These are phyloP conservation scores for Heliconius ismenius DNA, from an alignment of 2,888 invertebrate species.

Conservation along the genomic window DNA sequence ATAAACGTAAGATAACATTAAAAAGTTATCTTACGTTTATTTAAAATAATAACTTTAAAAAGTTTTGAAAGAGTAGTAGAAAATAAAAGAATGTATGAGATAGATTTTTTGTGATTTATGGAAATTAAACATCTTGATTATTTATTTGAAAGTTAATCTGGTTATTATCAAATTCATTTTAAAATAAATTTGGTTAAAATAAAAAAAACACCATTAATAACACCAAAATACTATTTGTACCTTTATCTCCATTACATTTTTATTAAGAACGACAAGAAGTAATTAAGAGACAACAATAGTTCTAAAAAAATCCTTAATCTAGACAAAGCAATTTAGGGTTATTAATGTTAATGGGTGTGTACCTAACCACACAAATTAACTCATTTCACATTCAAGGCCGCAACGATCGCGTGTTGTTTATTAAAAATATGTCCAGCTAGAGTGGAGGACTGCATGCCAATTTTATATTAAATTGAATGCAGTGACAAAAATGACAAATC, in stretches of 20 bases:
- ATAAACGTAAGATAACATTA: not conserved
- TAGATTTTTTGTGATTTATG: not conserved
- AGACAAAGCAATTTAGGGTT: constrained; percentile 32
- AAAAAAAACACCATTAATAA: not conserved
- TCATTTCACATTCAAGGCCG: constrained; percentile 57
- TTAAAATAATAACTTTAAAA: too few relatives aligned
- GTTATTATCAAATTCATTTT: not conserved
- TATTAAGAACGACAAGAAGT: constrained; percentile 11
- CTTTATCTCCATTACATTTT: constrained; percentile 7
- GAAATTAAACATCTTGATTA: not conserved
- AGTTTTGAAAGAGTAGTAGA: not conserved
- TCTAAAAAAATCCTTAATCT: constrained; percentile 22
- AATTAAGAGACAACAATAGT: constrained; percentile 18
- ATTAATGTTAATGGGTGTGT: constrained; percentile 33
- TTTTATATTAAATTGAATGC: constrained; percentile 39
- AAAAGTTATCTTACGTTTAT: too few relatives aligned
- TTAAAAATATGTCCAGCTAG: constrained; percentile 47
- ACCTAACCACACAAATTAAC: constrained; percentile 48
- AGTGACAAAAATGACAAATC: constrained; percentile 34
- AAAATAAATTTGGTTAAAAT: not conserved
- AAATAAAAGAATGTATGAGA: not conserved
- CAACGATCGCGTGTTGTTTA: constrained; percentile 53
- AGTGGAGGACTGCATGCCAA: constrained; percentile 41
- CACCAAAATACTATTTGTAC: not conserved
- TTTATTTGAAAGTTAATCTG: not conserved